A percentile compares a stretch with the other conserved stretches of the same genome.
Conservation (phyloP, 2,888 invertebrate genomes). For the Apamea anceps region DNA sequence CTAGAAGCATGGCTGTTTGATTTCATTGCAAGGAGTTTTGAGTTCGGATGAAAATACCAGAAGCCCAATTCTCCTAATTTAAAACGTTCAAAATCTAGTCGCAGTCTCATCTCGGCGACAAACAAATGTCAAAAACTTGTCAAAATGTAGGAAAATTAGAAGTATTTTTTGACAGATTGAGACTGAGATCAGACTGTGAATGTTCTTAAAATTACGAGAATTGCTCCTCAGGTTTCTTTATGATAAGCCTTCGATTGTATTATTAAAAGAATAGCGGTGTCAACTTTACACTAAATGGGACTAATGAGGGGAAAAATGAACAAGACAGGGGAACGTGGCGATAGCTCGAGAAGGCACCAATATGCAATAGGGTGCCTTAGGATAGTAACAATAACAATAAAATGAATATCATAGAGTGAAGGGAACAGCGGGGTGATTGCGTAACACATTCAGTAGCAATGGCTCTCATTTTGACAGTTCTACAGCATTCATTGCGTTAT, state of each 20-base stretch:
- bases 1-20: background rate
- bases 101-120: too few relatives aligned
- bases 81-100: too few relatives aligned
- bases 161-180: too few relatives aligned
- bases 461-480: background rate
- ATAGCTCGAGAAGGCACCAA: constrained; percentile 13
- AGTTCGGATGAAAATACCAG: background rate
- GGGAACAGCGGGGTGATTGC: background rate
- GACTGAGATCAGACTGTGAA: too few relatives aligned
- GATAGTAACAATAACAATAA: background rate
- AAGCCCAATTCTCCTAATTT: too few relatives aligned
- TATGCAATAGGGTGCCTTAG: background rate
- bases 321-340: background rate
- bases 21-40: background rate
- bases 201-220: too few relatives aligned
- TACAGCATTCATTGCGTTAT: background rate
- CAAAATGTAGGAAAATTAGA: too few relatives aligned
- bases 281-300: background rate
- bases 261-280: background rate
- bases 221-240: background rate
- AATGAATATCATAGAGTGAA: background rate
- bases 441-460: background rate
- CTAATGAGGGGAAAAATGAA: background rate
- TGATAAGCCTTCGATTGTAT: background rate
- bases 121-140: too few relatives aligned